Base-by-base conservation (phyloP, 2,888 invertebrate genomes). In the Notodonta ziczac region DNA sequence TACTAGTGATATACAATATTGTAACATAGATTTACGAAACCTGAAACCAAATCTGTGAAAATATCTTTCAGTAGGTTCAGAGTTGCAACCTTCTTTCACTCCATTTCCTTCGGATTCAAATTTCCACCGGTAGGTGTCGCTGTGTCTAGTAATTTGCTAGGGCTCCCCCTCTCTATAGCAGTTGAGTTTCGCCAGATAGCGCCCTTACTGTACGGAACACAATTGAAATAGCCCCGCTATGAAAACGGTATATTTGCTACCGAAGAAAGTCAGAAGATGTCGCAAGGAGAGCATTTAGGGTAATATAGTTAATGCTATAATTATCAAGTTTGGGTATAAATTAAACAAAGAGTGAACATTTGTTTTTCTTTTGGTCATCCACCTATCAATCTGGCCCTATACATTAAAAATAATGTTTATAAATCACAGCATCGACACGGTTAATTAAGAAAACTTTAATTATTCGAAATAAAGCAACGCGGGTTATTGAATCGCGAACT, bases 41-140 rank as follows among this genome's bases (percentile, higher is more conserved):
- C 2, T 24, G 24, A 24, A 24, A 24, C 24, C 24, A 24, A 24
- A 2, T 35, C 35, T 6, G 35, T 48, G 48, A 14, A n/a, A 48
- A 48, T 0, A 5, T n/a, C 2, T 48, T 48, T 48, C 6, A 48
- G 14, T 48, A 48, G 7, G n/a, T 42, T 35, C 35, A 35, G 24
- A 35, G 35, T 35, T 35, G 35, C 35, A 35, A 35, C 35, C 35
- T 4, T 35, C 46, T 16, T 4, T 50, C 16, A 6, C 16, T 16
- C 16, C 14, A 10, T 50, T 50, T 50, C 16, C 50, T 8, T 50
- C 9, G 4, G 12, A 2, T 50, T 16, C 13, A 0, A 52, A 32
- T 52, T 52, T 52, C 32, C 52, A 13, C 16, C 52, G 13, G 12
- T 32, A 52, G 52, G 32, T 52, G 52, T 24, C 52, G 16, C 52